Conservation (phyloP, 35 echinoderm and acorn worm genomes). For the Diadema setosum region DNA sequence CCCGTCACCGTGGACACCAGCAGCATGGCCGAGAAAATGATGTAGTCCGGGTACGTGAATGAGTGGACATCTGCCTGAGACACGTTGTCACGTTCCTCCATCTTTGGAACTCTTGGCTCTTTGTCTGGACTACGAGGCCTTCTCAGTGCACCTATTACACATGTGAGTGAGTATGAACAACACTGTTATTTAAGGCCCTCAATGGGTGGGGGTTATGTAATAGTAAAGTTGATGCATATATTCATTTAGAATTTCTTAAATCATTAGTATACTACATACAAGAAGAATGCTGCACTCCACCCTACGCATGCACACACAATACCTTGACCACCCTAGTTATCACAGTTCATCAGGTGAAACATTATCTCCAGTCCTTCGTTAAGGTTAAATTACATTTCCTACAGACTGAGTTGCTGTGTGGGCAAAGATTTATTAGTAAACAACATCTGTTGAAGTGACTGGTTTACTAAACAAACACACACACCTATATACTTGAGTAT, state of each 20-base stretch:
- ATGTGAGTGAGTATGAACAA: neutral
- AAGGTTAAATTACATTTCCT: too few relatives aligned
- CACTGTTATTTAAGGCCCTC: neutral
- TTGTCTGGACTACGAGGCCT: neutral
- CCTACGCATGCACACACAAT: neutral
- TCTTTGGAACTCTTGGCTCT: neutral
- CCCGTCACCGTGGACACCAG: slow-evolving; percentile 72
- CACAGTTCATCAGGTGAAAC: neutral
- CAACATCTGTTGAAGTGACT: too few relatives aligned
- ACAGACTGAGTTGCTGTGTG: too few relatives aligned
- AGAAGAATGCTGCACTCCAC: neutral
- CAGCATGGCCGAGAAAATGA: slow-evolving; percentile 80
- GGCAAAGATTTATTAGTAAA: too few relatives aligned
- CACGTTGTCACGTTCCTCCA: neutral
- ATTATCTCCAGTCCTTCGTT: neutral
- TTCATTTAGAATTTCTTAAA: neutral
- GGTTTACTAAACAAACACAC: too few relatives aligned
- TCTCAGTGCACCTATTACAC: neutral
- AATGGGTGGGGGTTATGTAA: neutral
- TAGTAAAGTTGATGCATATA: neutral
- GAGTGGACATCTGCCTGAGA: neutral
- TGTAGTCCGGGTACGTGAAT: slow-evolving; percentile 72
- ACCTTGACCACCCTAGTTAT: neutral
- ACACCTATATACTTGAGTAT: too few relatives aligned
- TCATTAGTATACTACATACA: neutral